Base-by-base conservation (phyloP, 1,140 invertebrate genomes). In the Drosophila pectinifera region DNA sequence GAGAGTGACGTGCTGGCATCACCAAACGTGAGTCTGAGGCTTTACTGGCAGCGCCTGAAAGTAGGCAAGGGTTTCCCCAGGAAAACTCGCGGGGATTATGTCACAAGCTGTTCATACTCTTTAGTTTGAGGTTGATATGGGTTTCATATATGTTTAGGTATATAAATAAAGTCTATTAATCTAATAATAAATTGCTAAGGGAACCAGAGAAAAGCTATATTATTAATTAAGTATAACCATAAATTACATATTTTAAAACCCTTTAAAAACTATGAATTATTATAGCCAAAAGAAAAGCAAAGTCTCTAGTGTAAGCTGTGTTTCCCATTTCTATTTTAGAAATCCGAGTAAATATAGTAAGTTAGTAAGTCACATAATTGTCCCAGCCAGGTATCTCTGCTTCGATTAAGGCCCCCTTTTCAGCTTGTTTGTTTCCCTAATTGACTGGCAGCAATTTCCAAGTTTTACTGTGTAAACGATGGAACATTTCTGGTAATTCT, bases 401-500 rank as follows among this genome's bases (percentile, higher is more conserved):
- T 46, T 43, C 16, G 26, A 31, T 28, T 31, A 10, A 18, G 2
- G 22, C 22, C 28, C 28, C 10, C 3, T 18, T 73, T 57, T 38
- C 53, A 6, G 31, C 53, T 36, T 58, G 72, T 70, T 78, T 78
- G 58, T 78, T 65, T 64, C 22, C 42, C 14, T 64, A 41, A 68
- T 78, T 64, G 42, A 38, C 53, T 57, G 18, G 73, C 20, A 24
- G 22, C 28, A 59, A 72, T 56, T 61, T 57, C 39, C 39, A 28
- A 65, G 39, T 51, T 79, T 80, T 55, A 16, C 28, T 43, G 38
- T 45, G 38, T 61, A 80, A 59, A 73, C 61, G 67, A 55, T 43
- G 49, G 73, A 58, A 49, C 73, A 86, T 86, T 81, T 78, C 49
- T 22, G 80, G 38, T 61, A 84, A 83, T 62, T 58, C 68, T 45